Evolutionary conservation across 2,113 vertebrate genomes (phyloP).

Genomic region (Muntiacus reevesi): DNA sequence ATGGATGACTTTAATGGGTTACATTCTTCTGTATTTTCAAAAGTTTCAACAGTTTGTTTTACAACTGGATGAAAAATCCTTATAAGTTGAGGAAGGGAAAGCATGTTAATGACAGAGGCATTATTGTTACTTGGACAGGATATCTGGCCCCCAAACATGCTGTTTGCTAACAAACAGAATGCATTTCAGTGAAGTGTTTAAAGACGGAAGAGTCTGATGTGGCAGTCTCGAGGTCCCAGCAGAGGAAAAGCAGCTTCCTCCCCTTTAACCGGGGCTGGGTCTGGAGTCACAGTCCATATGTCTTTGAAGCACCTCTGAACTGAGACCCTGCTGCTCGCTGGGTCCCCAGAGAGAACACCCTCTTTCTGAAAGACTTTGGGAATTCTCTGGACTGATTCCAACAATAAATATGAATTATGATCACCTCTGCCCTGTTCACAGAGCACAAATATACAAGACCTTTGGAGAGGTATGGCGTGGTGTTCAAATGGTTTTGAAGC

Average conservation of each 20-base stretch:
- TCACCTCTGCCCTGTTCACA: not conserved
- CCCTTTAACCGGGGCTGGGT: not conserved
- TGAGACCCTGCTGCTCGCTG: not conserved
- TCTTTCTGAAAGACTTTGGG: not conserved
- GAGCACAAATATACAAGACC: not conserved
- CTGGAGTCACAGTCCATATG: not conserved
- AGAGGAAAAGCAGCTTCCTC: not conserved
- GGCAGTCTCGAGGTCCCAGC: not conserved
- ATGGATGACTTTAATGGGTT: not conserved
- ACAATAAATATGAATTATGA: not conserved
- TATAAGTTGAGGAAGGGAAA: not conserved
- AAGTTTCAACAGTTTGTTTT: not conserved
- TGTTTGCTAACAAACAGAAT: not conserved
- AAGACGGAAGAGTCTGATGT: not conserved
- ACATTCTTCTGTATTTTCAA: not conserved
- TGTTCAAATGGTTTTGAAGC: not conserved
- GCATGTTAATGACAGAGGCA: not conserved
- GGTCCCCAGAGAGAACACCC: not conserved
- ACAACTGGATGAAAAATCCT: not conserved
- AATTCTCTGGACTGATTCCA: not conserved
- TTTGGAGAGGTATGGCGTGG: not conserved
- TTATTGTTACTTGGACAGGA: not conserved
- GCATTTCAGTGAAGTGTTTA: not conserved
- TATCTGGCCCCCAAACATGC: not conserved
- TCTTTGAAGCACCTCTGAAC: not conserved